Percentiles rank a stretch among this genome's conserved stretches.
These are phyloP conservation scores for Nematostella vectensis DNA, from an alignment of 92 coral and sea anemone genomes.

Conservation along the genomic window DNA sequence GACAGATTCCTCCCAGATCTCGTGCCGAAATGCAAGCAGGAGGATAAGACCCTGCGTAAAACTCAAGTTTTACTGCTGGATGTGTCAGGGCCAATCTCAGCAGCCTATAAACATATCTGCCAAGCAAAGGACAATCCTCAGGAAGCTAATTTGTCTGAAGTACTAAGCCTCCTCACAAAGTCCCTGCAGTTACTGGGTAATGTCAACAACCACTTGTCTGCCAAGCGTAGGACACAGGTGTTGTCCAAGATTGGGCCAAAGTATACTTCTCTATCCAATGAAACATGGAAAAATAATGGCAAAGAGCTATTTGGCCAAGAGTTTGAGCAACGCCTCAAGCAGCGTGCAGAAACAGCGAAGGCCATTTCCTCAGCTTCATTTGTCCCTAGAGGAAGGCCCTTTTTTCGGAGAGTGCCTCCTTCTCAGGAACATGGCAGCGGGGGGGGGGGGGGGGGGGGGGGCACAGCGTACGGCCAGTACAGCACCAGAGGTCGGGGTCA, in stretches of 20 bases:
- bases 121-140: conserved; percentile 5
- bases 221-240: conserved; percentile 27
- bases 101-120: conserved; percentile 18
- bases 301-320: conserved; percentile 29
- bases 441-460: conserved; percentile 10
- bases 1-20: conserved; percentile 38
- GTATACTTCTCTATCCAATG: conserved; percentile 17
- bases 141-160: background rate
- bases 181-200: conserved; percentile 25
- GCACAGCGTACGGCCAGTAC: background rate
- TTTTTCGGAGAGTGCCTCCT: conserved; percentile 10
- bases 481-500: no score
- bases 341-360: conserved; percentile 22
- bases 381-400: background rate
- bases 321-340: conserved; percentile 28
- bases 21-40: conserved; percentile 31
- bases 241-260: conserved; percentile 16
- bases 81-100: conserved; percentile 29
- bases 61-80: conserved; percentile 37
- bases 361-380: conserved; percentile 15
- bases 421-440: conserved; percentile 18
- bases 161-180: conserved; percentile 19
- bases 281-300: conserved; percentile 21
- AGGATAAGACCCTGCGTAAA: conserved; percentile 21
- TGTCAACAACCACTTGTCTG: conserved; percentile 18